Base-by-base conservation (phyloP, 2,888 invertebrate genomes). In the Drymonia ruficornis region DNA sequence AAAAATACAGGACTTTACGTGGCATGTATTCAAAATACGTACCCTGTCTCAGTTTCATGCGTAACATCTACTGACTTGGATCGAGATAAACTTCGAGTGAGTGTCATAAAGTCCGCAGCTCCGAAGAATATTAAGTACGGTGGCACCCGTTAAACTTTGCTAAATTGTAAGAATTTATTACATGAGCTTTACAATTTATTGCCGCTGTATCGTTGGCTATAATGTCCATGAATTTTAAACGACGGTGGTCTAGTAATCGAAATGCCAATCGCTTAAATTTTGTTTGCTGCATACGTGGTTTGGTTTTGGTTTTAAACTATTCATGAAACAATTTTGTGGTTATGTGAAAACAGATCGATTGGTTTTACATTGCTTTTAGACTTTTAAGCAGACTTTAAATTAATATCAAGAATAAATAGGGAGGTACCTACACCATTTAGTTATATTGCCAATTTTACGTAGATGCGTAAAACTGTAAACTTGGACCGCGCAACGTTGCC, bases 101-200 rank as follows among this genome's bases (percentile, higher is more conserved):
- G 31, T 50, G 53, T 60, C 69, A 44, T 65, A 60, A 65, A 65
- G 49, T 68, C 65, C 52, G 53, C 45, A 54, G 42, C 65, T 44
- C 31, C 42, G 50, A 43, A 53, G 53, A 54, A 63, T 63, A 57
- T 61, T 56, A 65, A 65, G 50, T 68, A 65, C 19, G 51, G 49
- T 56, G 62, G 44, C 49, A 50, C 53, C 52, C 67, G 59, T 67
- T 58, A 63, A 67, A 58, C 48, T 67, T 63, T 38, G 19, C 47
- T 11, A 63, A 67, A 58, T 58, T 62, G 34, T 47, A 48, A 63
- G 16, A 63, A 67, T 67, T 67, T 67, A 58, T 54, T 63, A 52
- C 45, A 48, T 49, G 52, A 47, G 50, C 50, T 47, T 58, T 49
- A 47, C 57, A 67, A 67, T 67, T 57, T 67, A 67, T 58, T 48